Percentiles rank a stretch among this genome's conserved stretches.
These are phyloP conservation scores for Monodelphis domestica DNA, from an alignment of 2,797 vertebrate genomes.

Conservation along the genomic window DNA sequence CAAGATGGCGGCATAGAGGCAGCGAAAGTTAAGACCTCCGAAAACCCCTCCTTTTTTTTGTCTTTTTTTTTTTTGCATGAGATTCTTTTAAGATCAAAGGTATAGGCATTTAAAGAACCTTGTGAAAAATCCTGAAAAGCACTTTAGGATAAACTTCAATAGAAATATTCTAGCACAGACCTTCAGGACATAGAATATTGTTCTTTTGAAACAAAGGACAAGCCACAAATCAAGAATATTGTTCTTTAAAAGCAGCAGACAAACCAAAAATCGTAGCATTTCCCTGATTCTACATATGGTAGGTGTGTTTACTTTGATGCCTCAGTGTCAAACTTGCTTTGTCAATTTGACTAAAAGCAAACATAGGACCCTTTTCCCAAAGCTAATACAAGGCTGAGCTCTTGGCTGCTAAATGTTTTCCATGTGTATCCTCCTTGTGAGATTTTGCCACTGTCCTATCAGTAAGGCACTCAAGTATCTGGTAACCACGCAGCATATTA, in stretches of 20 bases:
- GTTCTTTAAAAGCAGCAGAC: background rate
- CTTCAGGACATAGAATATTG: background rate
- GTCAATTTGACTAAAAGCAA: background rate
- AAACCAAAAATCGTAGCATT: background rate
- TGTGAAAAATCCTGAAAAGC: background rate
- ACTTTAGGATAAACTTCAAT: background rate
- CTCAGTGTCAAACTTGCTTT: background rate
- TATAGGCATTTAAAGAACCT: background rate
- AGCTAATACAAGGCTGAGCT: background rate
- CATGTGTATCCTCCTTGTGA: background rate
- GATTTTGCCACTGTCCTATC: background rate
- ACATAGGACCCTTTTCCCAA: background rate
- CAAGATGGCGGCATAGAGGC: too few species aligned
- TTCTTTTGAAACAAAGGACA: background rate
- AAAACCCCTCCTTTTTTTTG: too few species aligned
- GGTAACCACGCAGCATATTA: background rate
- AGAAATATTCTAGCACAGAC: background rate
- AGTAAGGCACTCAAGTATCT: background rate
- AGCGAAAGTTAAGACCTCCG: too few species aligned
- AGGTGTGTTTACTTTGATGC: background rate
- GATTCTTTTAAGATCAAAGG: background rate
- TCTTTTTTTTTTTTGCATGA: background rate
- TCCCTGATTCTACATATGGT: background rate
- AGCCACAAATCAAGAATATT: background rate
- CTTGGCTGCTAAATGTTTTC: background rate